Evolutionary conservation across 2,113 vertebrate species (phyloP), one percentile per base, ranked within the genome.

Genomic region (Periophthalmodon schlosseri): DNA sequence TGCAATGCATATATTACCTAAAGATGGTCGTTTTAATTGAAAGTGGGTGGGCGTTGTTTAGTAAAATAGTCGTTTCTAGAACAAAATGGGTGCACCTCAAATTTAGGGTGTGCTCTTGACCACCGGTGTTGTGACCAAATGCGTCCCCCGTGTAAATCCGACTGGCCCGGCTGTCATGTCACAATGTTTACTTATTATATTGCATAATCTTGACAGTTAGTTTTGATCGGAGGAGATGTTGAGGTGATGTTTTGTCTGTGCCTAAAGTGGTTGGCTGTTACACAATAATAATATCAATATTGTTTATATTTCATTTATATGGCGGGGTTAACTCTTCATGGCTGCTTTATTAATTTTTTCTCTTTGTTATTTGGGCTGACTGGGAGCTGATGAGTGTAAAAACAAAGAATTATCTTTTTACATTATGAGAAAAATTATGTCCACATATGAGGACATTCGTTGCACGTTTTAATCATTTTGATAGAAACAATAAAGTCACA

Each of bases 81-180:
- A 65, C 33, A 39, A 65, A 39, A 65, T n/a, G 63, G 34, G 16
- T 64, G 61, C 28, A 16, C 63, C 18, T 65, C 4, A 44, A 12
- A 20, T 21, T 65, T 12, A 65, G 63, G 63, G 34, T 65, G 63
- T 65, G 34, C 63, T 39, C 24, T 60, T 39, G 63, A 21, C 63
- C 34, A 39, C 63, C 63, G 63, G 63, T 65, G 63, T 65, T 65
- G 34, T 65, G 63, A 1, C 18, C 9, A 9, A 4, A n/a, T 65
- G 4, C 8, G 63, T n/a, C 63, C 33, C 34, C 63, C 8, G 24
- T 33, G 33, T 11, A 34, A n/a, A 63, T 16, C 3, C 0, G 5
- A 14, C 23, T 7, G 60, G 1, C 57, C 21, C 57, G 14, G 57
- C 57, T 60, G 52, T 21, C 23, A 10, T 24, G 11, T 58, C 11